Percentiles rank a stretch among this genome's conserved stretches.
Conservation (phyloP, 2,797 vertebrate species). For the Macroramphosus scolopax region DNA sequence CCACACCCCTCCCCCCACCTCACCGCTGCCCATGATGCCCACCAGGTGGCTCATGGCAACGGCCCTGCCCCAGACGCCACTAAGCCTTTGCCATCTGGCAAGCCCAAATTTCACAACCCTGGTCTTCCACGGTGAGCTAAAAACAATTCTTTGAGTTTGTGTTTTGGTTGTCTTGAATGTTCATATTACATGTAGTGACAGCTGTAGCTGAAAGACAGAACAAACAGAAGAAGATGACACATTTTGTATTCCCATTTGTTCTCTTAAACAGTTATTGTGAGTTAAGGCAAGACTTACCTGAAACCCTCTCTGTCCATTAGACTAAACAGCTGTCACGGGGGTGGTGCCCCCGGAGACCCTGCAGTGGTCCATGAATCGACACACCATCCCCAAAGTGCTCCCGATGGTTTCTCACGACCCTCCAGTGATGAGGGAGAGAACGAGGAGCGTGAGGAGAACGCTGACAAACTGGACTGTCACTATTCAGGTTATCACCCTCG, state of each 20-base stretch:
- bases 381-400: conserved; percentile 82
- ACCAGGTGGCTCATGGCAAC: conserved; percentile 88
- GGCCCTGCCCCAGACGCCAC: conserved; percentile 76
- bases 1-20: conserved; percentile 87
- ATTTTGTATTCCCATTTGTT: background rate
- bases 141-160: background rate
- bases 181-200: background rate
- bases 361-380: conserved; percentile 83
- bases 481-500: conserved; percentile 99
- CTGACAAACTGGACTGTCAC: conserved; percentile 98
- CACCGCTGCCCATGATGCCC: conserved; percentile 74
- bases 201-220: background rate
- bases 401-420: conserved; percentile 85
- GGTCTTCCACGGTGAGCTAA: conserved; percentile 93
- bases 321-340: conserved; percentile 89
- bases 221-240: too few species aligned
- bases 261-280: background rate
- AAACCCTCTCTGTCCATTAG: conserved; percentile 56
- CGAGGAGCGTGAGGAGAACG: conserved; percentile 91
- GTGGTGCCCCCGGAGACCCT: conserved; percentile 82
- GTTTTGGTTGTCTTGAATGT: too few species aligned
- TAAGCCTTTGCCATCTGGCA: conserved; percentile 88
- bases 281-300: background rate
- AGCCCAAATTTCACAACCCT: conserved; percentile 93
- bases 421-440: conserved; percentile 98